A percentile compares a stretch with the other conserved stretches of the same genome.
phyloP scores from a whole-genome alignment of 2,113 vertebrate genomes.

The Theropithecus gelada region DNA sequence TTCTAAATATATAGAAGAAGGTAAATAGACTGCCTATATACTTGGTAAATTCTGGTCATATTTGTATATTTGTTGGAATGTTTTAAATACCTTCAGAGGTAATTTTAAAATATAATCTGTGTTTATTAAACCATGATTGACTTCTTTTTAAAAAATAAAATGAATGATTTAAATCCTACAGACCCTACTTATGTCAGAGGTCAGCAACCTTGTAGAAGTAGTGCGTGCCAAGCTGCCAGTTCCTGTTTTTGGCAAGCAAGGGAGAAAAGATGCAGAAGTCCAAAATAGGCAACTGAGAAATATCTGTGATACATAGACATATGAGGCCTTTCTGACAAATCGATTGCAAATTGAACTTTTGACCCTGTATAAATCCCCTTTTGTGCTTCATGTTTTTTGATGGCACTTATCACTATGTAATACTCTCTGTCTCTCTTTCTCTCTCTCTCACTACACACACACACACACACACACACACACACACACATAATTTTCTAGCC shows the following conservation, averaged over 20 bases:
- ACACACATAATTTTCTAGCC: neutral
- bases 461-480: neutral
- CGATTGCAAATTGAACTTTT: neutral
- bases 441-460: neutral
- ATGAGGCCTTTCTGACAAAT: neutral
- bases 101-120: neutral
- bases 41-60: neutral
- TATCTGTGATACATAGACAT: neutral
- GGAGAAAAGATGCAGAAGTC: neutral
- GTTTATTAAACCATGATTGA: neutral
- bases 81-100: neutral
- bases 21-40: neutral
- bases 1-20: neutral
- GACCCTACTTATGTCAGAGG: neutral
- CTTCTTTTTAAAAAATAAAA: neutral
- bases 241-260: neutral
- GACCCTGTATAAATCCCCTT: neutral
- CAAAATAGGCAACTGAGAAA: neutral
- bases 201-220: neutral
- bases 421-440: neutral
- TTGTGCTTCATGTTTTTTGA: neutral
- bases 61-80: neutral
- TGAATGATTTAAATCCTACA: neutral
- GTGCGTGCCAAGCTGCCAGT: neutral
- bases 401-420: neutral